Percentiles rank a stretch among this genome's conserved stretches.
Evolutionary conservation across 2,888 invertebrate genomes (phyloP).

Genomic region (Eupithecia insigniata): DNA sequence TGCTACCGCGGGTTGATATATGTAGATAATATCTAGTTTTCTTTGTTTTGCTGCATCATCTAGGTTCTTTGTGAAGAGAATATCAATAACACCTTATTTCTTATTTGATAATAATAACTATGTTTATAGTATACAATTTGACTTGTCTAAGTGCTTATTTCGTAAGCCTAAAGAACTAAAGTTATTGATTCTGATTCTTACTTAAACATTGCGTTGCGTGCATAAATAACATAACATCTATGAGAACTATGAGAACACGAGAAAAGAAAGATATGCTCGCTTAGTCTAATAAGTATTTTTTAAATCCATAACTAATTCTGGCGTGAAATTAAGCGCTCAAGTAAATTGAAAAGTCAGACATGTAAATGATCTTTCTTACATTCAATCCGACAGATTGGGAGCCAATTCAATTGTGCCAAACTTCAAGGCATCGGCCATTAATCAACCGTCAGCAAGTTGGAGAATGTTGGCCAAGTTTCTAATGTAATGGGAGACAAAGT

Average conservation of each 20-base stretch:
- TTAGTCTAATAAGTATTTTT: too few species aligned
- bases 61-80: too few species aligned
- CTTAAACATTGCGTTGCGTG: too few species aligned
- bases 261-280: too few species aligned
- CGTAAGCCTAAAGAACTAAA: too few species aligned
- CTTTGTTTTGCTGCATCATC: neutral
- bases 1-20: neutral
- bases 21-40: neutral
- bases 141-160: too few species aligned
- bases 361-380: neutral
- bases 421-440: neutral
- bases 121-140: too few species aligned
- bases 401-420: neutral
- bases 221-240: too few species aligned
- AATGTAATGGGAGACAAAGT: slow-evolving; percentile 11
- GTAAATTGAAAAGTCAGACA: neutral
- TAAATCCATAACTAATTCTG: neutral
- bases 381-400: neutral
- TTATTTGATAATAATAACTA: too few species aligned
- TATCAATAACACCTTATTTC: too few species aligned
- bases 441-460: neutral
- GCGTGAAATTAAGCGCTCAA: neutral
- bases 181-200: too few species aligned
- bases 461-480: slow-evolving; percentile 4
- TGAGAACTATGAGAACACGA: too few species aligned